Conservation (phyloP, 35 echinoderm and acorn worm species). For the Eucidaris tribuloides region DNA sequence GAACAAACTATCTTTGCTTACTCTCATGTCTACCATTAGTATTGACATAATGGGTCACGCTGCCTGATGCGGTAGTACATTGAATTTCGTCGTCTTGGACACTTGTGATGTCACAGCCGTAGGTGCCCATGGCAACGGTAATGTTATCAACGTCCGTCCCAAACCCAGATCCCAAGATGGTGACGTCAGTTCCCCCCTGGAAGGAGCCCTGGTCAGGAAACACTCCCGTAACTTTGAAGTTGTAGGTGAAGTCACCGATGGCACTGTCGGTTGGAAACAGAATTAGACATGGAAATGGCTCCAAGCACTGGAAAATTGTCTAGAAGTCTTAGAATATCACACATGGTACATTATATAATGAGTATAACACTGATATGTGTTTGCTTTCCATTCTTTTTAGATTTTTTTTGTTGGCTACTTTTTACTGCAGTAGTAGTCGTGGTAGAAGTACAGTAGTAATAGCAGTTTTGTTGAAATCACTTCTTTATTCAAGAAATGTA, state of each 20-base stretch:
- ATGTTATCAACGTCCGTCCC: conserved; percentile 30
- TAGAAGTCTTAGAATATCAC: too few species aligned
- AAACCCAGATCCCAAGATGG: conserved; percentile 72
- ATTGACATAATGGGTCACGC: conserved; percentile 27
- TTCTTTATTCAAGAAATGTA: too few species aligned
- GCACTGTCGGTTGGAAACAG: conserved; percentile 2
- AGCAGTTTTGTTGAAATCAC: too few species aligned
- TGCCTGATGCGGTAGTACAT: conserved; percentile 10
- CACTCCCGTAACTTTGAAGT: conserved; percentile 58
- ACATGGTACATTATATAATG: too few species aligned
- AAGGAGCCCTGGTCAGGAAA: conserved; percentile 63
- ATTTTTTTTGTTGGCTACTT: too few species aligned
- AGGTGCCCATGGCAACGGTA: conserved; percentile 44
- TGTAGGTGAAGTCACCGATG: conserved; percentile 43
- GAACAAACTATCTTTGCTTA: too few species aligned
- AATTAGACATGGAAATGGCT: too few species aligned
- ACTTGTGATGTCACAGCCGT: conserved; percentile 32
- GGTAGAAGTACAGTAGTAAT: too few species aligned
- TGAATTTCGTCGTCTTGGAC: conserved; percentile 40
- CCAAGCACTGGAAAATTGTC: too few species aligned
- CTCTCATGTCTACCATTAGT: conserved; percentile 73
- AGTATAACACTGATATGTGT: too few species aligned
- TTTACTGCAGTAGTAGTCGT: too few species aligned
- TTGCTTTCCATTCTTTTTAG: too few species aligned
- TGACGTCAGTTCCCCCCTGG: conserved; percentile 64